Evolutionary conservation across 2,888 invertebrate genomes (phyloP).

Genomic region (Drepana falcataria): DNA sequence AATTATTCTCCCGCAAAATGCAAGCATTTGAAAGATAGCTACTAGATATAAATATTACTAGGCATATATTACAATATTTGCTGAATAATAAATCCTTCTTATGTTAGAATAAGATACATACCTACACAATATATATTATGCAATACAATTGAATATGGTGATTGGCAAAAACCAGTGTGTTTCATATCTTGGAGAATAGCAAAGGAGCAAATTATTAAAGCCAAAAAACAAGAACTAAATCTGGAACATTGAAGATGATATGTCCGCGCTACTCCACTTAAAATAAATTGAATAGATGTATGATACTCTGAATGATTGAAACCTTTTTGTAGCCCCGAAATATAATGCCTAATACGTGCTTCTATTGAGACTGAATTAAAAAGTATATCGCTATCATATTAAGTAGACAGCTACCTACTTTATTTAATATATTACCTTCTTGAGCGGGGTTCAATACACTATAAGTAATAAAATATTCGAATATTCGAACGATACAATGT

Average conservation of each 20-base stretch:
- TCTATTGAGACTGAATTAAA: constrained; percentile 2
- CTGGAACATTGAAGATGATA: neutral
- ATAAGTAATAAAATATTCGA: constrained; percentile 25
- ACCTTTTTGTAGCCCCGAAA: neutral
- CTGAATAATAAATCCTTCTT: no score
- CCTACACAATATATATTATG: no score
- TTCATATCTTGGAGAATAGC: neutral
- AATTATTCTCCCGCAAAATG: constrained; percentile 1
- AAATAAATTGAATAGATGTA: neutral
- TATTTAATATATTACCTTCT: constrained; percentile 2
- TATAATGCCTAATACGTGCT: constrained; percentile 2
- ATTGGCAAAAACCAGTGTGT: no score
- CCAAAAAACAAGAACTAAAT: neutral
- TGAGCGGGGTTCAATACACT: constrained; percentile 3
- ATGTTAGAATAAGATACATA: no score
- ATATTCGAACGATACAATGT: constrained; percentile 34
- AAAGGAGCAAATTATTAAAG: neutral
- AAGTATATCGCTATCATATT: constrained; percentile 1
- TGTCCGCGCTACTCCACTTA: neutral
- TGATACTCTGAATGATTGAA: neutral
- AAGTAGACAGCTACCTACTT: constrained; percentile 1
- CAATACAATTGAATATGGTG: no score
- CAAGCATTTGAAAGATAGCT: no score
- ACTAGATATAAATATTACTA: no score
- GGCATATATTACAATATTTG: no score